Evolutionary conservation across 2,888 invertebrate species (phyloP), one percentile per base, ranked within the genome.

Genomic region (Rhodophaea formosa): DNA sequence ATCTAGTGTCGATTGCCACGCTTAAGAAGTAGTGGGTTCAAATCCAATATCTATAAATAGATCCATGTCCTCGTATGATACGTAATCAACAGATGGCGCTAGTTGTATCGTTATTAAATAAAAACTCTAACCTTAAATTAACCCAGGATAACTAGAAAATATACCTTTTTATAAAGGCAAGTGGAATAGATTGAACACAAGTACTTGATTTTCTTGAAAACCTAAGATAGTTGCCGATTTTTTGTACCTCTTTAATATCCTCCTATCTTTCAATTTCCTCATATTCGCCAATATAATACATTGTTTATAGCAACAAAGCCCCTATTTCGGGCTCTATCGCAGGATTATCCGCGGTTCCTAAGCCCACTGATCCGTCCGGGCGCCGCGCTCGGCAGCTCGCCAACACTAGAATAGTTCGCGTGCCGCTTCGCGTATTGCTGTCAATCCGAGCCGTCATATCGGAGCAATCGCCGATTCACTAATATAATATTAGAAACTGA

Each of bases 381-480:
- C 62, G 49, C 65, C 69, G 72, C 74, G 39, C 39, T 39, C 39
- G 88, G 88, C 88, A 82, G 49, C 23, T 56, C 47, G 87, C 88
- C 88, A 88, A 79, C 65, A 82, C 86, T 74, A 86, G 85, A 88
- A 88, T 88, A 88, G 88, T 88, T 82, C 66, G 71, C 72, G 77
- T 80, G 76, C 79, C 77, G 69, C 68, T 71, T 75, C 74, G 23
- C 17, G 23, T 39, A 81, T 70, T 69, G 69, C 80, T 81, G 85
- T 84, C 86, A 82, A 75, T 79, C 74, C 70, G 62, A 66, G 61
- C 58, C 70, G 62, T 77, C 77, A 81, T 80, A 81, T 76, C 66
- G 80, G 70, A 74, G 75, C 79, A 75, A 80, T 75, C 78, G 65
- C 69, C 73, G 62, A 60, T 32, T 55, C 14, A 16, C 32, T 12